phyloP scores from a whole-genome alignment of 2,797 vertebrate genomes.

The Leptodactylus fallax region DNA sequence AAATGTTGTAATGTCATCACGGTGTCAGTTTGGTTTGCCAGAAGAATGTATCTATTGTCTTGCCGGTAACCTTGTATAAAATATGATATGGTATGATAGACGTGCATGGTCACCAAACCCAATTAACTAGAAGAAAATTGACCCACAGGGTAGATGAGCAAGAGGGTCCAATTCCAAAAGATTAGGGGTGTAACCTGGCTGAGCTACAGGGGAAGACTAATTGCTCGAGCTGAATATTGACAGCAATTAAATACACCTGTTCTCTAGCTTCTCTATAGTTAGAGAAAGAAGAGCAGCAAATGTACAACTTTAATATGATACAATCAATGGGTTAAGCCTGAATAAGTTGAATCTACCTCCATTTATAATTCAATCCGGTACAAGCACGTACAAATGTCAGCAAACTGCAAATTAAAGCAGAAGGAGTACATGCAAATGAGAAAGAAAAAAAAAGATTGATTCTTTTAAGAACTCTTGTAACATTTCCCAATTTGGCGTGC shows the following conservation, averaged over 20 bases:
- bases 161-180: not conserved
- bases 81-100: not conserved
- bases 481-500: slow-evolving; percentile 46
- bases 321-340: slow-evolving; percentile 29
- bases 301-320: not conserved
- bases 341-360: slow-evolving; percentile 23
- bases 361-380: slow-evolving; percentile 37
- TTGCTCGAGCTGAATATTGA: not conserved
- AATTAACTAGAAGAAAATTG: not conserved
- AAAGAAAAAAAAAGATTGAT: slow-evolving; percentile 64
- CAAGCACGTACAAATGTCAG: slow-evolving; percentile 48
- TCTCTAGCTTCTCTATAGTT: not conserved
- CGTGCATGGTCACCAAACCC: not conserved
- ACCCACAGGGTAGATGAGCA: not conserved
- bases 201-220: not conserved
- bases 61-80: not conserved
- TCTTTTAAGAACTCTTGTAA: slow-evolving; percentile 58
- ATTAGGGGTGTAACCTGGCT: not conserved
- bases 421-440: slow-evolving; percentile 78
- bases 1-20: not conserved
- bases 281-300: not conserved
- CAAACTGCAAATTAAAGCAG: slow-evolving; percentile 58
- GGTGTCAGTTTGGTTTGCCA: not conserved
- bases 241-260: not conserved
- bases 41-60: not conserved